Conservation (phyloP, 2,888 invertebrate species). For the Ellobium chinense region DNA sequence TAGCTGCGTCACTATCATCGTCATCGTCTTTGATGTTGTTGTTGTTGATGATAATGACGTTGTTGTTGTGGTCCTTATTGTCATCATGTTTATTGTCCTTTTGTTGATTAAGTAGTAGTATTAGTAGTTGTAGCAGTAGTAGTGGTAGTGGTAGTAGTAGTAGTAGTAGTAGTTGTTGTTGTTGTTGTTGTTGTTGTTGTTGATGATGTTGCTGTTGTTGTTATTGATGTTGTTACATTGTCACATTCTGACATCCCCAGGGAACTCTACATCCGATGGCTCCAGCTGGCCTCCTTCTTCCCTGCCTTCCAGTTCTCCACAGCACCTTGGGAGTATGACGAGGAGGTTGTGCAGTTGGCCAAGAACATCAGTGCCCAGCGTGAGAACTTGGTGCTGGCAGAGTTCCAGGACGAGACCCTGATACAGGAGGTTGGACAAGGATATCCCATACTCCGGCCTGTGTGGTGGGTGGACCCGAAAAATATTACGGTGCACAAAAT, state of each 20-base stretch:
- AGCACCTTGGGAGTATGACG: slow-evolving; percentile 32
- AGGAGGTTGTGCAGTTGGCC: background rate
- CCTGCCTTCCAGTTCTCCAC: slow-evolving; percentile 18
- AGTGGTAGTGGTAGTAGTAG: too few species aligned
- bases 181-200: too few species aligned
- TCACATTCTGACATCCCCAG: slow-evolving; percentile 32
- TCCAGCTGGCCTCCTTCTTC: slow-evolving; percentile 22
- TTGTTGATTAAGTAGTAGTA: too few species aligned
- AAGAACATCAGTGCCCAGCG: background rate
- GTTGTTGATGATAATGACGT: too few species aligned
- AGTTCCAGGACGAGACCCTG: slow-evolving; percentile 83
- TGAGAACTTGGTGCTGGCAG: slow-evolving; percentile 31
- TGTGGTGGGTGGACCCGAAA: slow-evolving; percentile 67
- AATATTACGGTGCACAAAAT: slow-evolving; percentile 55
- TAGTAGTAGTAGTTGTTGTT: too few species aligned
- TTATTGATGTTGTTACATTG: too few species aligned
- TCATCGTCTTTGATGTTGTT: too few species aligned
- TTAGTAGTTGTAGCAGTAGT: too few species aligned
- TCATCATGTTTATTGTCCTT: too few species aligned
- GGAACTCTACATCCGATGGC: slow-evolving; percentile 36
- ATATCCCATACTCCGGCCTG: slow-evolving; percentile 77
- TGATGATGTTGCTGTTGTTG: too few species aligned
- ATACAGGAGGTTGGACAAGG: slow-evolving; percentile 84
- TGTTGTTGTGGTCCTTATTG: too few species aligned
- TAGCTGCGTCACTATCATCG: too few species aligned